Conservation (phyloP, 2,888 invertebrate genomes). For the Lycocerus yunnanus region DNA sequence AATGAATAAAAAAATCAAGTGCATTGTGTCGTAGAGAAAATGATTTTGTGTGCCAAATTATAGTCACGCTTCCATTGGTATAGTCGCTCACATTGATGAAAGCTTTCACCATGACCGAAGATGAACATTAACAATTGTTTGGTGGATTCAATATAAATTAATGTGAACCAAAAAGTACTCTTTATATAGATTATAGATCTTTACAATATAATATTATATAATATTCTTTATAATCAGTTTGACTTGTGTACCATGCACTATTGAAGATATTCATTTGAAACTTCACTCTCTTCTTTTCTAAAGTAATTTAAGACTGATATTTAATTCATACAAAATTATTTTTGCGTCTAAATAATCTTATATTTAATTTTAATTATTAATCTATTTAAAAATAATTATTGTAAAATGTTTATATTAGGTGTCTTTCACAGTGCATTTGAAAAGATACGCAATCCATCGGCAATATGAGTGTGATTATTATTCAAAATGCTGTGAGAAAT, state of each 20-base stretch:
- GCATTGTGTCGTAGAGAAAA: neutral
- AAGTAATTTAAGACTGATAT: neutral
- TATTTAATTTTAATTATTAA: neutral
- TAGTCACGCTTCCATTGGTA: neutral
- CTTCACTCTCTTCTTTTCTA: neutral
- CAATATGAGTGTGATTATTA: neutral
- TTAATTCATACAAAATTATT: neutral
- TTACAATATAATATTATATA: neutral
- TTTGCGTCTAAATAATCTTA: neutral
- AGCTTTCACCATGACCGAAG: neutral
- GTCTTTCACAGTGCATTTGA: neutral
- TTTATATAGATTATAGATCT: neutral
- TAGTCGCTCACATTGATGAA: neutral
- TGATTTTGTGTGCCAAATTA: neutral
- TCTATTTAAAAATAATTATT: no score
- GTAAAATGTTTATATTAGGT: neutral
- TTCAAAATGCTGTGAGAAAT: neutral
- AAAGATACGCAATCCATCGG: neutral
- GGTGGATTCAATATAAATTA: neutral
- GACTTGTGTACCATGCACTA: neutral
- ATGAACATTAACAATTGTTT: neutral
- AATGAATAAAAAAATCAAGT: neutral
- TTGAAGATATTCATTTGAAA: neutral
- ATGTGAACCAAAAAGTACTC: neutral
- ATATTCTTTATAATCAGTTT: neutral